Evolutionary conservation across 1,140 invertebrate genomes (phyloP).

Genomic region (Hydropsyche tenuis): DNA sequence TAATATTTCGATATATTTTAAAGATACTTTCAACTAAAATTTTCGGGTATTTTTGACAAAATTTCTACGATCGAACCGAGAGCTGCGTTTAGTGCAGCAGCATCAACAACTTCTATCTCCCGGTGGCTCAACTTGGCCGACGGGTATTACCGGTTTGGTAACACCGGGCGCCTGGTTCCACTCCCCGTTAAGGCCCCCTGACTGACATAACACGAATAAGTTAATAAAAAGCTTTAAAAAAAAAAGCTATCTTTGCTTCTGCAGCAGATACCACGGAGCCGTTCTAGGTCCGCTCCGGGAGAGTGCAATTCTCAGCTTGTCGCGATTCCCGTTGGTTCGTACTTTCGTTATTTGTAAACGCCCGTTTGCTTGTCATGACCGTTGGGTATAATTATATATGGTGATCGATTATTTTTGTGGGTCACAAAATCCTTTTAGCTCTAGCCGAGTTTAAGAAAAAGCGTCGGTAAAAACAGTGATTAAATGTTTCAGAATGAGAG

Average conservation of each 20-base stretch:
- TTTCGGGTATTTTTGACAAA: too few species aligned
- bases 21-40: too few species aligned
- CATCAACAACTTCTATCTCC: conserved; percentile 6
- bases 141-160: conserved; percentile 47
- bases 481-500: too few species aligned
- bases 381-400: too few species aligned
- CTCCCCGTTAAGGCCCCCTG: conserved; percentile 37
- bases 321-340: conserved; percentile 12
- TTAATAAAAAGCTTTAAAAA: too few species aligned
- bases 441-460: too few species aligned
- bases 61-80: too few species aligned
- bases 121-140: conserved; percentile 19
- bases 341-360: background rate
- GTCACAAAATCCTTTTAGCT: too few species aligned
- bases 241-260: background rate
- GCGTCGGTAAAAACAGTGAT: too few species aligned
- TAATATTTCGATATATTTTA: too few species aligned
- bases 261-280: background rate
- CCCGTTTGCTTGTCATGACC: background rate
- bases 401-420: too few species aligned
- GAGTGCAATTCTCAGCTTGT: background rate
- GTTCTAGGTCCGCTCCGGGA: background rate
- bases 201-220: conserved; percentile 22
- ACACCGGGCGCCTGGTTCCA: conserved; percentile 30
- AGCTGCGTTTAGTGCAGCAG: background rate